Conservation (phyloP, 2,888 invertebrate genomes). For the Brachycybe producta region DNA sequence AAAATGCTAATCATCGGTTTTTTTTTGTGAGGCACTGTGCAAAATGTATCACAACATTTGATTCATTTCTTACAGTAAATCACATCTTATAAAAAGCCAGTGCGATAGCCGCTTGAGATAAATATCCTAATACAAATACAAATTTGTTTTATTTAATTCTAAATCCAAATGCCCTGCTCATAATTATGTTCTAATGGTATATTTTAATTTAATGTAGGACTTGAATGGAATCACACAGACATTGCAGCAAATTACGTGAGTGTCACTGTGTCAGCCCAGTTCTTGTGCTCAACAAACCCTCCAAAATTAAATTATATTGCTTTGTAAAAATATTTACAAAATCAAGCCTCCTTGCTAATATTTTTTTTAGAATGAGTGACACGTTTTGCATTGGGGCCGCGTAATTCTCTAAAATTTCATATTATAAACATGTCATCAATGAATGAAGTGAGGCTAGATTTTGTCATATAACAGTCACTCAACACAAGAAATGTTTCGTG, state of each 20-base stretch:
- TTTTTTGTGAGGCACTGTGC: no score
- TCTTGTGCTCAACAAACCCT: neutral
- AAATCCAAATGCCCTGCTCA: no score
- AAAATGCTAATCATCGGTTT: no score
- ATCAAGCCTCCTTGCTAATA: neutral
- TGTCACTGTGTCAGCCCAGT: slow-evolving; percentile 22
- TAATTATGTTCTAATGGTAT: no score
- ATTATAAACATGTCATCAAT: neutral
- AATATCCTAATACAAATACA: no score
- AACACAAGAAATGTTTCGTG: neutral
- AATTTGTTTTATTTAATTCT: no score
- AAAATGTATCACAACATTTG: no score
- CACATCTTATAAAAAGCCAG: no score
- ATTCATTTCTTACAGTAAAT: no score
- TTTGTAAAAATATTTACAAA: neutral
- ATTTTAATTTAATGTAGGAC: slow-evolving; percentile 30
- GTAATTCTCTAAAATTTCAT: neutral
- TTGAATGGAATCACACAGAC: slow-evolving; percentile 71
- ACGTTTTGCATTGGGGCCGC: neutral
- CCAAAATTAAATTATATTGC: neutral
- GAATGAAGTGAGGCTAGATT: neutral
- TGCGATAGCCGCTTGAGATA: no score
- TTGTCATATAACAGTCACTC: neutral
- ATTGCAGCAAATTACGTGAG: slow-evolving; percentile 62
- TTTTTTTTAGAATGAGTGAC: neutral